Conservation (phyloP, 1,140 invertebrate species). For the Sarcophaga bullata region DNA sequence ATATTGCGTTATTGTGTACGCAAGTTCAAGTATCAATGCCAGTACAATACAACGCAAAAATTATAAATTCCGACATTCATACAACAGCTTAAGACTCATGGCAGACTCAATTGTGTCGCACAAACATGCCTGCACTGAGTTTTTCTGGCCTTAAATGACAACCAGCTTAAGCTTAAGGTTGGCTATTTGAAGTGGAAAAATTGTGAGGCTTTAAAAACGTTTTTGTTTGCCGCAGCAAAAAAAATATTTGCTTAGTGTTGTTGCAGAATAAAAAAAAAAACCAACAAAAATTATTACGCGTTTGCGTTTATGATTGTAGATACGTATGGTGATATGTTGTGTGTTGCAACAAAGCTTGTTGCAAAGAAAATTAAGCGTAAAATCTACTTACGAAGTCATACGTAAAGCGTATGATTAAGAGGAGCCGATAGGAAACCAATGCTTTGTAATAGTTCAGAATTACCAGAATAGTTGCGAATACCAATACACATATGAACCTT, state of each 20-base stretch:
- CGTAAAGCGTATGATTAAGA: no score
- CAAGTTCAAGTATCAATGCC: slow-evolving; percentile 14
- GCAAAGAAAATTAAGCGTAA: background rate
- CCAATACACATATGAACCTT: no score
- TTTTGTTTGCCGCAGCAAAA: background rate
- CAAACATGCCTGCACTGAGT: no score
- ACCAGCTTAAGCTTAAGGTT: background rate
- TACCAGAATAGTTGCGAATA: no score
- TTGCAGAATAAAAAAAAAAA: background rate
- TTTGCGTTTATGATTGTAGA: background rate
- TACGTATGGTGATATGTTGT: background rate
- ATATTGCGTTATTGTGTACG: background rate
- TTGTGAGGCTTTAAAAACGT: background rate
- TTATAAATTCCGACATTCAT: no score
- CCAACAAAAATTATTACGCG: background rate
- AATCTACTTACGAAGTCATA: no score
- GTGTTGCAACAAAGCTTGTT: background rate
- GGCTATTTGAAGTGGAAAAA: background rate
- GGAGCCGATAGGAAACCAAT: no score
- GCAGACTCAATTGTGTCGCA: no score
- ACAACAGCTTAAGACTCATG: background rate
- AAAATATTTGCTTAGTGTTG: background rate
- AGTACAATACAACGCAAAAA: background rate
- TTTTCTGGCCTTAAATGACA: background rate
- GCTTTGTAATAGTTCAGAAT: no score